Evolutionary conservation across 2,113 vertebrate genomes (phyloP).

Genomic region (Boleophthalmus pectinirostris): DNA sequence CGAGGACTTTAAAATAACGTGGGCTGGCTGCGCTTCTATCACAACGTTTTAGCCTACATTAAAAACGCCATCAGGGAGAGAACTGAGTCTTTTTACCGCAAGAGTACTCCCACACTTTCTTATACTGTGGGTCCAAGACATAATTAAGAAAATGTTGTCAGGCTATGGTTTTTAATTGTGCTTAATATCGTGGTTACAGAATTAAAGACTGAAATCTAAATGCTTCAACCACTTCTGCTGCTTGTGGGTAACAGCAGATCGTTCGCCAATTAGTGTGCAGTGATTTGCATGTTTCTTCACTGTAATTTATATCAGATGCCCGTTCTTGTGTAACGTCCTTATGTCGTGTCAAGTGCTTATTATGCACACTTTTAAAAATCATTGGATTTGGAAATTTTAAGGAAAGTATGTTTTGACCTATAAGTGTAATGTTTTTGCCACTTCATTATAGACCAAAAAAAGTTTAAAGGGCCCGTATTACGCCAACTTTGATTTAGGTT

Average conservation of each 20-base stretch:
- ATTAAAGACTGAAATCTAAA: neutral
- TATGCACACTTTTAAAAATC: no score
- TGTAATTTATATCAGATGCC: neutral
- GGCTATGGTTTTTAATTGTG: constrained; percentile 15
- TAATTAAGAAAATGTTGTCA: constrained; percentile 44
- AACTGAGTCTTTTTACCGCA: constrained; percentile 31
- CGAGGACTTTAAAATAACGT: constrained; percentile 64
- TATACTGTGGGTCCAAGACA: constrained; percentile 15
- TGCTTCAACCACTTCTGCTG: neutral
- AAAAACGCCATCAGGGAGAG: constrained; percentile 54
- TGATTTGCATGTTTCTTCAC: neutral
- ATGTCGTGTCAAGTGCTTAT: no score
- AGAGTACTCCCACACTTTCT: constrained; percentile 32
- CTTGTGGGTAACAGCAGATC: neutral
- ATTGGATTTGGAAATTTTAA: no score
- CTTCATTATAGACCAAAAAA: no score
- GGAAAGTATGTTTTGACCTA: no score
- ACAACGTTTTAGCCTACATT: constrained; percentile 55
- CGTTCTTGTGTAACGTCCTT: neutral
- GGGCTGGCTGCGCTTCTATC: constrained; percentile 67
- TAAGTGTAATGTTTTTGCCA: no score
- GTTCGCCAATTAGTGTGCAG: neutral
- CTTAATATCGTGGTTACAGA: neutral
- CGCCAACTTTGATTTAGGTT: no score
- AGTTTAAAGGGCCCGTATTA: no score